Conservation (phyloP, 2,113 vertebrate species). For the Collichthys lucidus region DNA sequence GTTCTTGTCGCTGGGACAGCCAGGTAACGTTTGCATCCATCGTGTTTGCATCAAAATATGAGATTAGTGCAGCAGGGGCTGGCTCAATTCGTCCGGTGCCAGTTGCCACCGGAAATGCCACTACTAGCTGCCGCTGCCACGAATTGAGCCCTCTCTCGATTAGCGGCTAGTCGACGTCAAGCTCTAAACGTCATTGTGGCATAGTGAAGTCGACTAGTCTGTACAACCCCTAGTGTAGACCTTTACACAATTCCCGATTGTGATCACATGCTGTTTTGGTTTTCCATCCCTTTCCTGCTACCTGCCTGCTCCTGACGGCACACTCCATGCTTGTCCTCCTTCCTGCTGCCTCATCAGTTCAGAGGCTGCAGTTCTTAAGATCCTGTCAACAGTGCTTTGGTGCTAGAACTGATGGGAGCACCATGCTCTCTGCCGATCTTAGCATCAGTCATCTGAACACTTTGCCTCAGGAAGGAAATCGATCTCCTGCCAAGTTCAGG, state of each 20-base stretch:
- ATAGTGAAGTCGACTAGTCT: too few relatives aligned
- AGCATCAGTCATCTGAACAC: slow-evolving; percentile 79
- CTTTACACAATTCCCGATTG: not conserved
- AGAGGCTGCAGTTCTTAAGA: slow-evolving; percentile 68
- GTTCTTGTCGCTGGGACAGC: too few relatives aligned
- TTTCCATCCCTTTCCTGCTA: slow-evolving; percentile 3
- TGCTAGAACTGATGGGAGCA: slow-evolving; percentile 73
- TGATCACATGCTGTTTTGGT: slow-evolving; percentile 29
- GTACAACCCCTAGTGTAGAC: too few relatives aligned
- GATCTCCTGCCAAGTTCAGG: slow-evolving; percentile 77
- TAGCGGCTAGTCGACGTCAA: too few relatives aligned
- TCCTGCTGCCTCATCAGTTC: slow-evolving; percentile 78
- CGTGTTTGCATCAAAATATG: too few relatives aligned
- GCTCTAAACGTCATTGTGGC: too few relatives aligned
- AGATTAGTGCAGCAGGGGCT: too few relatives aligned
- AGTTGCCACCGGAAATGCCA: too few relatives aligned
- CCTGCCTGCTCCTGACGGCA: slow-evolving; percentile 27
- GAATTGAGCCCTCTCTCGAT: too few relatives aligned
- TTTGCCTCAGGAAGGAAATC: slow-evolving; percentile 77
- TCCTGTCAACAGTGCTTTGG: slow-evolving; percentile 77
- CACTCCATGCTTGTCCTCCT: slow-evolving; percentile 30
- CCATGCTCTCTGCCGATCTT: slow-evolving; percentile 60
- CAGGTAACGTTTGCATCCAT: too few relatives aligned
- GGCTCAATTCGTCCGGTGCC: too few relatives aligned
- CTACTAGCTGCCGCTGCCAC: too few relatives aligned